Base-by-base conservation (phyloP, 2,113 vertebrate species). In the Shinisaurus crocodilurus region DNA sequence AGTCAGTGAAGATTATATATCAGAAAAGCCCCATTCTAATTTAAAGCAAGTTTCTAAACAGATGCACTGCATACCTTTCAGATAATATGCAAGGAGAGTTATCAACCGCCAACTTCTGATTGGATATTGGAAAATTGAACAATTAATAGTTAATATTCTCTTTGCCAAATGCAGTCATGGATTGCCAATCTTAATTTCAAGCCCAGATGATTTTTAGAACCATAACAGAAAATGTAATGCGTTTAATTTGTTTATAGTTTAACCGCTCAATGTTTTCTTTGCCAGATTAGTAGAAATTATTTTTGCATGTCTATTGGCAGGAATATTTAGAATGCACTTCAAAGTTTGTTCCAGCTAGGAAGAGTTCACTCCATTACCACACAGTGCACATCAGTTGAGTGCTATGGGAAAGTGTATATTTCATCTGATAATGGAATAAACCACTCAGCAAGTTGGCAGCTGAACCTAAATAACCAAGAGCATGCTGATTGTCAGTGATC, bases 161-260 rank as follows among this genome's bases (percentile, higher is more conserved):
- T 92, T 91, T 93, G 63, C 63, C 91, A 96, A 93, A 92, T 85
- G 88, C 84, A 95, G 92, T 93, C 88, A 93, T 94, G 92, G 91
- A 79, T 92, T 96, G 93, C 89, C 95, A 96, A 90, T 95, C 95
- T 94, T 95, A 95, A 96, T 96, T 96, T 96, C 91, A 96, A 96
- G 94, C 89, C 89, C 60, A 95, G 93, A 93, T 88, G 92, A 90
- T 91, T 95, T 63, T 94, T 88, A 79, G 48, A 94, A 85, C 67
- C 88, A 82, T 88, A 94, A 93, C 76, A 92, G 16, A 86, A 72
- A 32, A 48, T 82, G 7, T 88, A 95, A 95, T 92, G 27, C 89
- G 63, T 93, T 95, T 94, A 83, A 94, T 94, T 96, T 94, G 82
- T 94, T 96, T 95, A 90, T 90, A 91, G 15, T 85, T 89, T 85